Evolutionary conservation across 2,888 invertebrate genomes (phyloP), one percentile per base, ranked within the genome.

Genomic region (Erynnis tages): DNA sequence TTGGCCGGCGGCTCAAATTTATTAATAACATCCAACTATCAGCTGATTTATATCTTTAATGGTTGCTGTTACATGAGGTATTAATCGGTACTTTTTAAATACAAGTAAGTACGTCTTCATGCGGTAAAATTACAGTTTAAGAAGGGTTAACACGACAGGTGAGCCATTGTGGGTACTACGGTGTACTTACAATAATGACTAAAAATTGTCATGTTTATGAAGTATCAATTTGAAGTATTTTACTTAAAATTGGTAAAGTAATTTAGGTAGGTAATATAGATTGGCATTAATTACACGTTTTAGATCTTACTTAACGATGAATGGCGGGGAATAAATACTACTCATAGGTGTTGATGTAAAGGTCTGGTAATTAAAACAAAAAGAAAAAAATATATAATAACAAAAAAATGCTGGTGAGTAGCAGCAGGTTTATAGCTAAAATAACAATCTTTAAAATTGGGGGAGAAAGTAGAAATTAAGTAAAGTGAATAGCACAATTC

Each of bases 1-100:
- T 67, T 78, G 72, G 73, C 81, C 65, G 45, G 57, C 54, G 80
- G 78, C 78, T 67, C 62, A 71, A 14, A 76, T 79, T 82, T 79
- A 77, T 79, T 79, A 79, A 77, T 79, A 77, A 76, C 62, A 63
- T 58, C 54, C 64, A 74, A 68, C 66, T 56, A 63, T 58, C 62
- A 59, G 54, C 66, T 72, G 71, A 79, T 80, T 79, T 77, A 78
- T 78, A 77, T 76, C 73, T 77, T 76, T 43, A 52, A 50, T 38
- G 54, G 48, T 53, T 50, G 48, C 32, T 37, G 35, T 46, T 46
- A 46, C 35, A 27, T 48, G 46, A 46, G 25, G 38, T 4, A 27
- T 47, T 47, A 38, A 44, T 43, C 43, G 47, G 47, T 44, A 49
- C 29, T 44, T 44, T 49, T 25, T 37, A 7, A 11, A 11, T 41